Percentiles rank a stretch among this genome's conserved stretches.
These are phyloP conservation scores for Calameuta filiformis DNA, from an alignment of 2,888 invertebrate species.

Conservation along the genomic window DNA sequence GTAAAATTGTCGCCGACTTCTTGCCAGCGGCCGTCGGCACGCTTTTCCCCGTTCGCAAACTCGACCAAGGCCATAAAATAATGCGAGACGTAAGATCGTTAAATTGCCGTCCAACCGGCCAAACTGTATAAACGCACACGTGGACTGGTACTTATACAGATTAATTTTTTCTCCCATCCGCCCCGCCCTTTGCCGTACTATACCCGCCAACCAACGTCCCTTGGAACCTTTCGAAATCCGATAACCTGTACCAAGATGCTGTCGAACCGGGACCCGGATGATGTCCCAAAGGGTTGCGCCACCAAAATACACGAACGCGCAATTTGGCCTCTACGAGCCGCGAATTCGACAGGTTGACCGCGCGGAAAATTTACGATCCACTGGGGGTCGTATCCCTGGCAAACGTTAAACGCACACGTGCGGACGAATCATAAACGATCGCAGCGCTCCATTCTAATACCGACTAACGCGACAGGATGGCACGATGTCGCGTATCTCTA, in stretches of 20 bases:
- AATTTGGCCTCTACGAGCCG: neutral
- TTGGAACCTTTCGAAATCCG: neutral
- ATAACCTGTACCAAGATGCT: neutral
- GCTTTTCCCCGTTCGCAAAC: neutral
- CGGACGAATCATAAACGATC: slow-evolving; percentile 21
- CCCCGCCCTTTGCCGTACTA: neutral
- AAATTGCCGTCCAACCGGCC: neutral
- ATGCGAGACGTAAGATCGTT: slow-evolving; percentile 1
- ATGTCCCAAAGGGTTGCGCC: neutral
- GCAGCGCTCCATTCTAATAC: slow-evolving; percentile 12
- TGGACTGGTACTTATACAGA: neutral
- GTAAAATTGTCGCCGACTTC: neutral
- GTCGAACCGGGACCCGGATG: neutral
- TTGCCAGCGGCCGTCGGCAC: neutral
- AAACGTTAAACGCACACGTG: slow-evolving; percentile 31
- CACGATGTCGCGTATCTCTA: slow-evolving; percentile 4
- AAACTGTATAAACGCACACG: neutral
- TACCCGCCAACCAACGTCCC: neutral
- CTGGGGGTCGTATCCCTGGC: slow-evolving; percentile 9
- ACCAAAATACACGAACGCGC: neutral
- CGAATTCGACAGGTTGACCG: slow-evolving; percentile 19
- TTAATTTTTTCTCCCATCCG: neutral
- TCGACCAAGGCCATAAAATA: neutral
- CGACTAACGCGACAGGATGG: slow-evolving; percentile 20
- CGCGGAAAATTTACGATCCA: slow-evolving; percentile 34